Base-by-base conservation (phyloP, 2,113 vertebrate genomes). In the Rutilus rutilus region DNA sequence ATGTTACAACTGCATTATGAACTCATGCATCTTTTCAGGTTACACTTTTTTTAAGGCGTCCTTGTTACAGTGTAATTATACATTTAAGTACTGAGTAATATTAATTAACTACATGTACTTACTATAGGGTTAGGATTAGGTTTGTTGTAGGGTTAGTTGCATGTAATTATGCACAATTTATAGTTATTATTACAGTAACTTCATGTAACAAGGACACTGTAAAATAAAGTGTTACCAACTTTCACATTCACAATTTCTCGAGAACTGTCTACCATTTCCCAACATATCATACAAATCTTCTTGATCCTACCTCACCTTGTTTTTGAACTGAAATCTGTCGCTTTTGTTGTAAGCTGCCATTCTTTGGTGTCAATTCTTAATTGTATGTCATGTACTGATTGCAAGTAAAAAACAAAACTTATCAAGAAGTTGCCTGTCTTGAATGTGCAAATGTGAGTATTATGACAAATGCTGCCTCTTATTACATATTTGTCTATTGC, bases 231-330 rank as follows among this genome's bases (percentile, higher is more conserved):
- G 3, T 52, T 52, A 17, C 15, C 50, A 52, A 5, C 50, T 52
- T 36, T 59, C 3, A 33, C 62, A 21, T 80, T 15, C n/a, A 45
- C 14, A 33, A 57, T 67, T 25, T 33, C 45, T 54, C 27, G 10
- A 54, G 1, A 54, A 77, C 27, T n/a, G 59, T 30, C 50, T 73
- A 5, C 8, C 30, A 12, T 52, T 52, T 78, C 75, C n/a, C 25
- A 78, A 76, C 47, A n/a, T 47, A 65, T 82, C 45, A n/a, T 67
- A 54, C 1, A 54, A 83, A 6, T 57, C 50, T 33, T 57, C 47
- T 73, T 25, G 50, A 83, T 42, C 67, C 67, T 83, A 73, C 81
- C 67, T 83, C 79, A 69, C 27, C 65, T n/a, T 25, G 50, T 23
- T 50, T 82, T 69, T 52, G 27, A 82, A 77, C 57, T 42, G 23